Evolutionary conservation across 2,113 vertebrate species (phyloP), one percentile per base, ranked within the genome.

Genomic region (Menura novaehollandiae): DNA sequence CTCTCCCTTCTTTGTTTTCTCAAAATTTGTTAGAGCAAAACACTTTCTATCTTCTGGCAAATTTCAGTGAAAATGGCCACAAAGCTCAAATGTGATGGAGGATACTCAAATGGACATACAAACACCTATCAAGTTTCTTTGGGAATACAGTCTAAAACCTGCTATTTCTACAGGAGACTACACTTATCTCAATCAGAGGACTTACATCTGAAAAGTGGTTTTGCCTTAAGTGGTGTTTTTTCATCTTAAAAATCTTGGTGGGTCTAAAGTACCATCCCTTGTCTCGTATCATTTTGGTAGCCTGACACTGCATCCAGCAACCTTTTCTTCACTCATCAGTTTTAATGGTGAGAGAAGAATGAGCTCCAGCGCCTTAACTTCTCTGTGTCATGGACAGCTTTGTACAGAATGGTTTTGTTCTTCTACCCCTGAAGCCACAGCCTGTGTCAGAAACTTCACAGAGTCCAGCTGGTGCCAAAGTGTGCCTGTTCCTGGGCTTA

Each of bases 371-470:
- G 58, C 13, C 30, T 85, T 37, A 67, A n/a, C 17, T 63, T 64
- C 44, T 82, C 69, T 37, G 21, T 64, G 27, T 15, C 56, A 26
- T 1, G 24, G 33, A 20, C 18, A 63, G 37, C 11, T 93, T 76
- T 69, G 32, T 33, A 80, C 35, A 58, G 66, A 33, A 81, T 44
- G 39, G 15, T 59, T 88, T 91, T 74, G 39, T 55, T 47, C 46
- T 77, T 60, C 37, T 63, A 30, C 12, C 7, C 32, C 35, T 59
- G 20, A 14, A 74, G n/a, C 8, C 37, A 83, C 19, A 72, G 49
- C 11, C 37, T 21, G n/a, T 0, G 0, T 41, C 55, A 67, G 53
- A 80, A 62, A 46, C 14, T 20, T 58, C 17, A 14, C 0, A 1
- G 58, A 27, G 37, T 13, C 53, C 41, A 66, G 75, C 13, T 74